phyloP scores from a whole-genome alignment of 2,797 vertebrate species.

The Xenops minutus region DNA sequence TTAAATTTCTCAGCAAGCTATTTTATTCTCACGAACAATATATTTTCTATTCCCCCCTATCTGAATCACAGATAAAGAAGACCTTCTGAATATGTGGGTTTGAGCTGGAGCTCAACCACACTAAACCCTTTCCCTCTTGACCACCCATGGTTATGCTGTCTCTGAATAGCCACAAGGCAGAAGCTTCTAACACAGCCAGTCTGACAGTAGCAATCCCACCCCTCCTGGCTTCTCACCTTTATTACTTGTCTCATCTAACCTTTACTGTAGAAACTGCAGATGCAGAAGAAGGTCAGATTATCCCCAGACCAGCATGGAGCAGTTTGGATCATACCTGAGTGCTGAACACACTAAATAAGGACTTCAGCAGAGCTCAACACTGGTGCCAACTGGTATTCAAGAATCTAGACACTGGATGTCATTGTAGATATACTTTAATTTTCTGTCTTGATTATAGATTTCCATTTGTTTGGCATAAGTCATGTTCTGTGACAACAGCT shows the following conservation, averaged over 20 bases:
- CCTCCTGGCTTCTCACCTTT: not conserved
- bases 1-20: not conserved
- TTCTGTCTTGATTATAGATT: not conserved
- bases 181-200: not conserved
- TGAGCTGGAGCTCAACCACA: not conserved
- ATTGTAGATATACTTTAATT: not conserved
- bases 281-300: not conserved
- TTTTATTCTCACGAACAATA: not conserved
- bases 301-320: not conserved
- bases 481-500: not conserved
- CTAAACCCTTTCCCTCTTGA: not conserved
- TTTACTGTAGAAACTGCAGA: not conserved
- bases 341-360: not conserved
- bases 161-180: not conserved
- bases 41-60: not conserved
- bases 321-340: not conserved
- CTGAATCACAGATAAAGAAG: not conserved
- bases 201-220: not conserved
- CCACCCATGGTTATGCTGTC: not conserved
- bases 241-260: not conserved
- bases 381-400: not conserved
- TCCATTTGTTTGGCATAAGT: not conserved
- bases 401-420: not conserved
- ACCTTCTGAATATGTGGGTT: not conserved
- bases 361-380: not conserved